Conservation (phyloP, 1,140 invertebrate genomes). For the Triops longicaudatus region DNA sequence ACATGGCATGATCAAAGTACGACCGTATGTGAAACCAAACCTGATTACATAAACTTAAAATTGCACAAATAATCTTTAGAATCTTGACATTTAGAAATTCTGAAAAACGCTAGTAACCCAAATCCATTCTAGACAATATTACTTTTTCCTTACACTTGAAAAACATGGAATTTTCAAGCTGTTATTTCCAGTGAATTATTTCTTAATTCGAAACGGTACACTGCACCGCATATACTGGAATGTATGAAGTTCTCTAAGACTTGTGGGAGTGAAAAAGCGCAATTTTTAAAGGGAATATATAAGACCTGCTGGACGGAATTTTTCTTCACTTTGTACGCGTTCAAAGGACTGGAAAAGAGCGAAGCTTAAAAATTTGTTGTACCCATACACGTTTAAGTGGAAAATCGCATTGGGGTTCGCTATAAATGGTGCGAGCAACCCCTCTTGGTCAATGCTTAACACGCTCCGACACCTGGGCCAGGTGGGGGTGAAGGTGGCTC, state of each 20-base stretch:
- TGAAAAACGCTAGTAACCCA: too few species aligned
- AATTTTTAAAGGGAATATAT: neutral
- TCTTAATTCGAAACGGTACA: too few species aligned
- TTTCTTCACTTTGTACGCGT: neutral
- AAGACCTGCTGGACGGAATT: neutral
- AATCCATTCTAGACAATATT: too few species aligned
- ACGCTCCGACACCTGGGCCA: neutral
- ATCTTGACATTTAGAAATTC: too few species aligned
- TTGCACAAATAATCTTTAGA: too few species aligned
- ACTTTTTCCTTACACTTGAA: too few species aligned
- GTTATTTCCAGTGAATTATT: too few species aligned
- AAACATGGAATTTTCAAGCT: too few species aligned
- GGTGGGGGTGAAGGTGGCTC: neutral
- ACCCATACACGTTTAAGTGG: conserved; percentile 7
- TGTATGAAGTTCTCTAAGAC: neutral
- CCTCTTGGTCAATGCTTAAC: neutral
- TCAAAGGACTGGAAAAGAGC: neutral
- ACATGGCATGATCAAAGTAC: too few species aligned
- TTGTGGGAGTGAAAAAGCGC: neutral
- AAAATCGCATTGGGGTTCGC: neutral
- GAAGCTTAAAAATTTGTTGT: neutral
- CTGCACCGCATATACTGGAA: too few species aligned
- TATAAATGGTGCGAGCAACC: neutral
- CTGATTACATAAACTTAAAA: too few species aligned
- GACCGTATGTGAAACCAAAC: too few species aligned